Evolutionary conservation across 2,113 vertebrate genomes (phyloP).

Genomic region (Canis aureus): DNA sequence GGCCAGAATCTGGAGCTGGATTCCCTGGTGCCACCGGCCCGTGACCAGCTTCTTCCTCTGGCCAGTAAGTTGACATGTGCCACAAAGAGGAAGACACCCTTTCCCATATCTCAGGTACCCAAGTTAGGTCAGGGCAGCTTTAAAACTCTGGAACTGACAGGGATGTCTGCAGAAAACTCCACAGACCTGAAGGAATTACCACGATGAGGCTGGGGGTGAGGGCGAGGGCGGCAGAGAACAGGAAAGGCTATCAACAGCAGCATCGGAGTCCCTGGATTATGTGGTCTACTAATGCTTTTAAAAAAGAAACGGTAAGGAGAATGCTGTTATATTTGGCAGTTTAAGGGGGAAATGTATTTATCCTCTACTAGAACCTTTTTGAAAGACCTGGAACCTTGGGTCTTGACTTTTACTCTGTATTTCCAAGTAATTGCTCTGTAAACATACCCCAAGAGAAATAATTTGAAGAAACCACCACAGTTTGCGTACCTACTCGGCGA

Average conservation of each 20-base stretch:
- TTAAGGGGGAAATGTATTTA: neutral
- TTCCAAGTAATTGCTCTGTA: neutral
- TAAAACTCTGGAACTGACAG: neutral
- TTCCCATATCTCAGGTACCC: neutral
- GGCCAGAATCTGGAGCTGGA: neutral
- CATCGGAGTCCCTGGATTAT: neutral
- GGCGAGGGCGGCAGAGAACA: neutral
- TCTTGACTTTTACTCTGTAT: neutral
- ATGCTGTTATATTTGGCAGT: neutral
- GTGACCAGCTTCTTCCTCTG: neutral
- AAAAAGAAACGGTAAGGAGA: neutral
- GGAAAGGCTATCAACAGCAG: neutral
- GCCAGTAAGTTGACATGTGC: neutral
- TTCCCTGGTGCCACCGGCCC: too few species aligned
- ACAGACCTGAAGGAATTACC: neutral
- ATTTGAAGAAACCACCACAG: neutral
- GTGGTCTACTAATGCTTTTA: neutral
- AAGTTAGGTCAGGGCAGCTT: neutral
- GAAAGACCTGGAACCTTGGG: neutral
- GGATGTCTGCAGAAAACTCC: neutral
- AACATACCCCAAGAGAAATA: neutral
- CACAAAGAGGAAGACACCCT: neutral
- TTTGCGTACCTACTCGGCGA: constrained; percentile 9
- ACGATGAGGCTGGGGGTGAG: neutral
- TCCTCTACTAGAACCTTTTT: neutral